A percentile compares a stretch with the other conserved stretches of the same genome.
These are phyloP conservation scores for Sitta europaea DNA, from an alignment of 2,113 vertebrate genomes.

Conservation along the genomic window DNA sequence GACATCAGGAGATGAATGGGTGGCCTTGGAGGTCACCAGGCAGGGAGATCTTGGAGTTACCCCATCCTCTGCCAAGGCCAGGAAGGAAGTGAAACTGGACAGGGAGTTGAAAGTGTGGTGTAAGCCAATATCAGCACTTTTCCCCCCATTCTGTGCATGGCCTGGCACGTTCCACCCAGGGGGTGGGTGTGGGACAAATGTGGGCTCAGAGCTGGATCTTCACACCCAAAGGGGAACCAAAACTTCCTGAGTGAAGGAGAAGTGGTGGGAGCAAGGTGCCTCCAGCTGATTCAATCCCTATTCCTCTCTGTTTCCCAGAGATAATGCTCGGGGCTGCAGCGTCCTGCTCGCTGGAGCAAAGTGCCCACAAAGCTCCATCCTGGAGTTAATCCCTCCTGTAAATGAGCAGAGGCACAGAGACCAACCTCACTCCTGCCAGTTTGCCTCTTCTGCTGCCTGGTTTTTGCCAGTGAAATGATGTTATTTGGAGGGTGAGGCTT, in stretches of 20 bases:
- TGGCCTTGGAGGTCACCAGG: not conserved
- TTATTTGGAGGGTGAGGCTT: not conserved
- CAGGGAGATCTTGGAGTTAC: not conserved
- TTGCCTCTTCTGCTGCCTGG: not conserved
- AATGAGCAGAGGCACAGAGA: not conserved
- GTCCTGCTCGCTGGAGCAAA: not conserved
- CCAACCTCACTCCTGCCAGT: not conserved
- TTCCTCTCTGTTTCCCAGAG: not conserved
- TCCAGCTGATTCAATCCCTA: not conserved
- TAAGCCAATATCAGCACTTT: not conserved
- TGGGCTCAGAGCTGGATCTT: not conserved
- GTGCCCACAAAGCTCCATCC: not conserved
- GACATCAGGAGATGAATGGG: not conserved
- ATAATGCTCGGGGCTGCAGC: not conserved
- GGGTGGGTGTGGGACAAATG: rapidly evolving
- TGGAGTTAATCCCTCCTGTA: not conserved
- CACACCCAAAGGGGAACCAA: not conserved
- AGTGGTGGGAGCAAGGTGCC: not conserved
- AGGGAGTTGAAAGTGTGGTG: rapidly evolving
- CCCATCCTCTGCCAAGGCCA: not conserved
- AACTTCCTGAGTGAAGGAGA: not conserved
- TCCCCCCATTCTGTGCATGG: rapidly evolving
- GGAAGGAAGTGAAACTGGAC: not conserved
- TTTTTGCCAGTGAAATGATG: not conserved
- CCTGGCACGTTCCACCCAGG: not conserved